Percentiles rank a stretch among this genome's conserved stretches.
phyloP scores from a whole-genome alignment of 2,113 vertebrate species.

The Oxygymnocypris stewartii region DNA sequence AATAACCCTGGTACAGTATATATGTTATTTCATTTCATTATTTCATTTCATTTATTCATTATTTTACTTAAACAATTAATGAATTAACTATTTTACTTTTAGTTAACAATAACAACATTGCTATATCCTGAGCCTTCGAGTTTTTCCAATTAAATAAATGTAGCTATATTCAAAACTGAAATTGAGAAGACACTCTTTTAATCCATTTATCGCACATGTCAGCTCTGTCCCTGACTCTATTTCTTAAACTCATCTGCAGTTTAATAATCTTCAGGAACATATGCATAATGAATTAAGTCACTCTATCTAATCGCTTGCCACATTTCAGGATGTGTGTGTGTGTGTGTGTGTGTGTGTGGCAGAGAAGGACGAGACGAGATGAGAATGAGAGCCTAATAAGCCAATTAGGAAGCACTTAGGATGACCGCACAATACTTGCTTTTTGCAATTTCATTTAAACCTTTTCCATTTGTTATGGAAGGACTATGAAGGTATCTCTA shows the following conservation, averaged over 20 bases:
- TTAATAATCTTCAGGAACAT: constrained; percentile 75
- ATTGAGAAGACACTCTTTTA: neutral
- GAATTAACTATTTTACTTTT: neutral
- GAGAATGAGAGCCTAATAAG: constrained; percentile 66
- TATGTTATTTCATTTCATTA: too few relatives aligned
- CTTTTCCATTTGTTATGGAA: constrained; percentile 35
- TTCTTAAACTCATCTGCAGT: constrained; percentile 69
- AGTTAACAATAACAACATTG: neutral
- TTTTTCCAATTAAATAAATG: neutral
- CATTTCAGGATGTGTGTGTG: constrained; percentile 51
- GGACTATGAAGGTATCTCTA: neutral
- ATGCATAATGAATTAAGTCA: constrained; percentile 76
- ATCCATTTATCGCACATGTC: constrained; percentile 52
- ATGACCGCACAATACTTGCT: constrained; percentile 58
- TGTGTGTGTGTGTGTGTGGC: constrained; percentile 17
- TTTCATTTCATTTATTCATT: too few relatives aligned
- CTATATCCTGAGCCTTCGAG: too few relatives aligned
- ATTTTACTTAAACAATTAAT: too few relatives aligned
- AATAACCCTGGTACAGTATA: too few relatives aligned
- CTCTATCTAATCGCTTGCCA: constrained; percentile 74
- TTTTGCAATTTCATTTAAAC: constrained; percentile 63
- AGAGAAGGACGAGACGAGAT: constrained; percentile 48
- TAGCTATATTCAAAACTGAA: neutral
- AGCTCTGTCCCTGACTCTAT: constrained; percentile 34
- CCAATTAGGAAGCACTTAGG: constrained; percentile 69